Evolutionary conservation across 2,888 invertebrate species (phyloP).

Genomic region (Mythimna impura): DNA sequence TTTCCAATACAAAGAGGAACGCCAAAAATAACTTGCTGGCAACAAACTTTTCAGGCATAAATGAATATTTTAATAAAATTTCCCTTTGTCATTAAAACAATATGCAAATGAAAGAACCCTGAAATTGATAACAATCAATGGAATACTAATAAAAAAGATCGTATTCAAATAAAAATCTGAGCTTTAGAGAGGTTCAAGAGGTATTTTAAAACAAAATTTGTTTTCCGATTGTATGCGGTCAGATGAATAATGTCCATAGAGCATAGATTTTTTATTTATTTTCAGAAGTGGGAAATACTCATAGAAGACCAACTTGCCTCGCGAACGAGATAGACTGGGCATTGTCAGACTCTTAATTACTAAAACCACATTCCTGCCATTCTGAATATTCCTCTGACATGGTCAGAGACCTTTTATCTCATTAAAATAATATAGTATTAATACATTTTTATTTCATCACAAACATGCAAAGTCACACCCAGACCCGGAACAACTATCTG

Average conservation of each 20-base stretch:
- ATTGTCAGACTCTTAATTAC: too few species aligned
- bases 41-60: constrained; percentile 4
- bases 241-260: background rate
- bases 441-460: too few species aligned
- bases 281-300: too few species aligned
- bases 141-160: constrained; percentile 19
- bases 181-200: background rate
- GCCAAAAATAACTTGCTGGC: background rate
- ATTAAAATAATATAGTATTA: too few species aligned
- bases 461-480: too few species aligned
- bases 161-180: constrained; percentile 6
- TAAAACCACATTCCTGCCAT: too few species aligned
- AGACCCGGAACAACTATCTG: too few species aligned
- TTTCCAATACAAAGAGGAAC: constrained; percentile 9
- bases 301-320: too few species aligned
- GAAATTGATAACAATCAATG: constrained; percentile 33
- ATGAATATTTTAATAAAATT: constrained; percentile 24
- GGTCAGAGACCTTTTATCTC: too few species aligned
- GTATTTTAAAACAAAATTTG: constrained; percentile 2
- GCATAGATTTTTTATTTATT: background rate
- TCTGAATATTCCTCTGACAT: too few species aligned
- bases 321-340: too few species aligned
- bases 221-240: background rate
- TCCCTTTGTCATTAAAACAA: constrained; percentile 17
- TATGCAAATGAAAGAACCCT: constrained; percentile 30